Evolutionary conservation across 2,113 vertebrate genomes (phyloP).

Genomic region (Cochlearius cochlearius): DNA sequence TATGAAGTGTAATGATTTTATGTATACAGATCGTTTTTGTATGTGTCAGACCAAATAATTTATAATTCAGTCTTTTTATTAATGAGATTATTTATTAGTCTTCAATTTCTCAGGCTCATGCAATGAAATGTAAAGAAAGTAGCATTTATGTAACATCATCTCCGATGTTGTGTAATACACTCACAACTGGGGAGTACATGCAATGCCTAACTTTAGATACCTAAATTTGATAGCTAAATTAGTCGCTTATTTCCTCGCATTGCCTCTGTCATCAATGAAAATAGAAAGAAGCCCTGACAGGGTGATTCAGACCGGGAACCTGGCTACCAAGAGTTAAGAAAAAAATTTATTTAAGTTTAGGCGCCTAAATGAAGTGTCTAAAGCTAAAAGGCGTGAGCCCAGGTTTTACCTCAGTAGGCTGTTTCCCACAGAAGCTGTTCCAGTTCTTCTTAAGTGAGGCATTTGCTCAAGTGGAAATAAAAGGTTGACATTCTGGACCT

Average conservation of each 20-base stretch:
- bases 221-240: neutral
- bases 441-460: neutral
- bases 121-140: conserved; percentile 11
- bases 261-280: neutral
- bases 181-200: neutral
- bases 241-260: neutral
- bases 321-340: neutral
- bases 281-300: neutral
- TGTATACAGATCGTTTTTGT: neutral
- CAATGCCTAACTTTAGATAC: neutral
- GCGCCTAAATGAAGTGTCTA: neutral
- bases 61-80: neutral
- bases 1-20: neutral
- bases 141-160: conserved; percentile 18
- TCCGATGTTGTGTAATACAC: conserved; percentile 23
- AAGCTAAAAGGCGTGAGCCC: neutral
- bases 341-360: neutral
- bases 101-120: neutral
- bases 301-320: neutral
- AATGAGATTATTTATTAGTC: neutral
- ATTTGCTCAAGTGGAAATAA: conserved; percentile 14
- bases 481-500: conserved; percentile 29
- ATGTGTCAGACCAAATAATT: neutral
- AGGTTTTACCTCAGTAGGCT: neutral
- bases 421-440: neutral